Conservation (phyloP, 2,113 vertebrate species). For the Ia io region DNA sequence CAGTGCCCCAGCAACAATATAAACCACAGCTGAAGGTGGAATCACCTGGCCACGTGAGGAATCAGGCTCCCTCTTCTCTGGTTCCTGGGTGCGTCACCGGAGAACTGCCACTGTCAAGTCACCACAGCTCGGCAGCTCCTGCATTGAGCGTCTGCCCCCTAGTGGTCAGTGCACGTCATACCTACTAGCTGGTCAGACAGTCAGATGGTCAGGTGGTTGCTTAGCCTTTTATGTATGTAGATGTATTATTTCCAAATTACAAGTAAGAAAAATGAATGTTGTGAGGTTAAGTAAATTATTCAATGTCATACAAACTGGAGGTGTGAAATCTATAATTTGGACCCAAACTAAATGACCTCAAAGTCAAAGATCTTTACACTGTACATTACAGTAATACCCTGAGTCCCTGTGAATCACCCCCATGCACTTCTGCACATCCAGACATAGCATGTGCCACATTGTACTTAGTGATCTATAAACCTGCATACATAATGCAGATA, state of each 20-base stretch:
- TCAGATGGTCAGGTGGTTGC: too few species aligned
- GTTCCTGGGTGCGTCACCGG: too few species aligned
- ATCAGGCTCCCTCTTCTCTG: too few species aligned
- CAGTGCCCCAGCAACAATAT: too few species aligned
- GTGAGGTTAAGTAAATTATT: not conserved
- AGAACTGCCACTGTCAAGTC: too few species aligned
- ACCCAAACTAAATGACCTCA: not conserved
- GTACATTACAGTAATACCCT: not conserved
- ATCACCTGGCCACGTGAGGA: too few species aligned
- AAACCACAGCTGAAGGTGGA: too few species aligned
- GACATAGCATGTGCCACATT: accelerated
- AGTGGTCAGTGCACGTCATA: too few species aligned
- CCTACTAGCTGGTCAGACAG: too few species aligned
- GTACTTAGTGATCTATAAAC: not conserved
- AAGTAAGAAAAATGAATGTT: not conserved
- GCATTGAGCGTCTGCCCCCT: too few species aligned
- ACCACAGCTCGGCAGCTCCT: too few species aligned
- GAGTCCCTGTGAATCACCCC: not conserved
- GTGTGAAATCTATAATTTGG: not conserved
- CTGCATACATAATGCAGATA: not conserved
- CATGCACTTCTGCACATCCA: not conserved
- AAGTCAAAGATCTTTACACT: not conserved
- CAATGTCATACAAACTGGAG: not conserved
- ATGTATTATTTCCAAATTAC: not conserved
- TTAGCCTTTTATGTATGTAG: too few species aligned